Evolutionary conservation across 2,888 invertebrate species (phyloP), one percentile per base, ranked within the genome.

Genomic region (Cheilosia scutellata): DNA sequence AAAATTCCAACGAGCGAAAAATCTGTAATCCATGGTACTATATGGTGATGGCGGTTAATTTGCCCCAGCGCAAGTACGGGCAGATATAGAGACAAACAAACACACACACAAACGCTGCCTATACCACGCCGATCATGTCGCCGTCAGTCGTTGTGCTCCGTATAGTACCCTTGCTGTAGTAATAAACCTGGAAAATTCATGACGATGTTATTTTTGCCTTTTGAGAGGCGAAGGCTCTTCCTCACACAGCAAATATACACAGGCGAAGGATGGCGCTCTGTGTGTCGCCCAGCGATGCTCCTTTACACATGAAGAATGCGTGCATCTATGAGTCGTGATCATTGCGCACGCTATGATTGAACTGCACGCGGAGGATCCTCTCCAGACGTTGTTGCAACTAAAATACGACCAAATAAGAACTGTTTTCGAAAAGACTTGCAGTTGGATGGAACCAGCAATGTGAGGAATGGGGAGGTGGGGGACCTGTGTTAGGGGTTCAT

Each of bases 271-370:
- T 86, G 86, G 82, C 82, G 86, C 86, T 86, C 76, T 60, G 66
- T 86, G 70, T 84, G 65, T 80, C 70, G 79, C 84, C 49, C 31
- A 2, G 20, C 20, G 47, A 40, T 70, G 53, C 70, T 80, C 55
- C 70, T 70, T 82, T 86, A 86, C 86, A 86, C 76, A 82, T 86
- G 72, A 82, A 63, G 86, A 86, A 86, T 86, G 86, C 86, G 86
- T 86, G 86, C 82, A 82, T 82, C 86, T 86, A 86, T 86, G 86
- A 86, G 82, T 86, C 86, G 86, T 86, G 86, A 86, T 86, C 86
- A 66, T 68, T 86, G 86, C 86, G 86, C 86, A 86, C 86, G 86
- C 86, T 86, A 86, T 86, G 86, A 86, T 86, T 86, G 86, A 86
- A 82, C 86, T 82, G 86, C 82, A 86, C 77, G 86, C 82, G 66